These are phyloP conservation scores for Andricus grossulariae DNA, from an alignment of 1,140 invertebrate species.

Conservation along the genomic window DNA sequence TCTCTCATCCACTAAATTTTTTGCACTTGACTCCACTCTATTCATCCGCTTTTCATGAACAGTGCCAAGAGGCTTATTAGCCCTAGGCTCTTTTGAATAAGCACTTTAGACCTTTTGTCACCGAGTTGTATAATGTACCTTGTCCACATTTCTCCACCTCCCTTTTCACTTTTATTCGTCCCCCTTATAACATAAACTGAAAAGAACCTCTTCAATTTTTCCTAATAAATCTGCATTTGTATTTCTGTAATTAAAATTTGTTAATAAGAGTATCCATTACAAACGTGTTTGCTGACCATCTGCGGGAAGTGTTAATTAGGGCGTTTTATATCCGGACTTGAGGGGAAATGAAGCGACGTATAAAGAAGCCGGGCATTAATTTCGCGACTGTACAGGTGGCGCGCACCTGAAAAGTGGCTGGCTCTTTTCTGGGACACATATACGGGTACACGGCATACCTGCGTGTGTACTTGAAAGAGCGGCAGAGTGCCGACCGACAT, in stretches of 20 bases:
- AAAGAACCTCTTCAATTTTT: not conserved
- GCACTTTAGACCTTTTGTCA: slow-evolving; percentile 14
- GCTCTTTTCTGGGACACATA: slow-evolving; percentile 39
- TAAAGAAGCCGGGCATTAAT: not conserved
- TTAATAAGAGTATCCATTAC: too few relatives aligned
- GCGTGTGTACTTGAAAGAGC: slow-evolving; percentile 53
- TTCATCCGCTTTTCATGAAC: not conserved
- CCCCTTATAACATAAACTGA: not conserved
- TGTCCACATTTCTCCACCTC: not conserved
- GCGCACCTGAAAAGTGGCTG: slow-evolving; percentile 31
- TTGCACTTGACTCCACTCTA: not conserved
- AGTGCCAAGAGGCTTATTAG: slow-evolving; percentile 22
- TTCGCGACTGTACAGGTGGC: slow-evolving; percentile 32
- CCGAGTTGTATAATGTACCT: not conserved
- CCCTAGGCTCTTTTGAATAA: slow-evolving; percentile 8
- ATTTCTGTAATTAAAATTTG: too few relatives aligned
- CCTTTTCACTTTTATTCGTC: not conserved
- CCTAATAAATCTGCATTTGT: not conserved
- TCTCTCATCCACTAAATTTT: not conserved
- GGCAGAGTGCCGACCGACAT: slow-evolving; percentile 42
- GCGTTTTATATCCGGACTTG: slow-evolving; percentile 12
- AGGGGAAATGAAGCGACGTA: not conserved
- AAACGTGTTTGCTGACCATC: not conserved
- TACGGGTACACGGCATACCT: slow-evolving; percentile 38
- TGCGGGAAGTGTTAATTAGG: slow-evolving; percentile 19